phyloP scores from a whole-genome alignment of 2,113 vertebrate species.

The Oncorhynchus nerka region DNA sequence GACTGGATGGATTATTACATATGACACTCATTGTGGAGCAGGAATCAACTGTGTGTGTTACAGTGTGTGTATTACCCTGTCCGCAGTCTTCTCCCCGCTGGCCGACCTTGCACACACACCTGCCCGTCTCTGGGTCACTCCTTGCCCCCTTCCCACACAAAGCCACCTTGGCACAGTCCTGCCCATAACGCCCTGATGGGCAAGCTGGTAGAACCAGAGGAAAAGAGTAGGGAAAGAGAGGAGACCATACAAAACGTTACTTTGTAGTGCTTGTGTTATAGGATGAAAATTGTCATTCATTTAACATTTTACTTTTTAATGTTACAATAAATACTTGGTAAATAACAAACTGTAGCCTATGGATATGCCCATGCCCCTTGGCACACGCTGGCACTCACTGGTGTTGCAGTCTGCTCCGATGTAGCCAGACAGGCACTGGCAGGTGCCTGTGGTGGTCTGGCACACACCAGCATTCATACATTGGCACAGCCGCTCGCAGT shows the following conservation, averaged over 20 bases:
- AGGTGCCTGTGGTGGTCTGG: slow-evolving; percentile 71
- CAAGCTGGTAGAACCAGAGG: slow-evolving; percentile 72
- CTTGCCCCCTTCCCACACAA: slow-evolving; percentile 69
- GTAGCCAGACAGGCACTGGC: slow-evolving; percentile 80
- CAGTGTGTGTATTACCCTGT: slow-evolving; percentile 58
- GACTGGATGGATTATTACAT: too few relatives aligned
- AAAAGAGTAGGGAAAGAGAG: too few relatives aligned
- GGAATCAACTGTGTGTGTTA: not conserved
- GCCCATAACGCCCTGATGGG: slow-evolving; percentile 75
- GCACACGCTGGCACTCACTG: slow-evolving; percentile 69
- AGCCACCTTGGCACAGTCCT: slow-evolving; percentile 71
- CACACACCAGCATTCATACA: slow-evolving; percentile 81
- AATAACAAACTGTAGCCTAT: too few relatives aligned
- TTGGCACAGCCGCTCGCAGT: slow-evolving; percentile 73
- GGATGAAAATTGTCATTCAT: not conserved
- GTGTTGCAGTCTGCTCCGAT: slow-evolving; percentile 81
- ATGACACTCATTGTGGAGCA: too few relatives aligned
- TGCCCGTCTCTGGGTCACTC: slow-evolving; percentile 77
- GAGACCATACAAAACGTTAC: too few relatives aligned
- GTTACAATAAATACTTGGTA: too few relatives aligned
- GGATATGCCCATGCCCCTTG: too few relatives aligned
- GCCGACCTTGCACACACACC: slow-evolving; percentile 77
- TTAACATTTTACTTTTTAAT: too few relatives aligned
- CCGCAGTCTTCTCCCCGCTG: slow-evolving; percentile 76
- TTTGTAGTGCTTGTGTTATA: too few relatives aligned